Percentiles rank a stretch among this genome's conserved stretches.
phyloP scores from a whole-genome alignment of 2,797 vertebrate genomes.

The Spondyliosoma cantharus region DNA sequence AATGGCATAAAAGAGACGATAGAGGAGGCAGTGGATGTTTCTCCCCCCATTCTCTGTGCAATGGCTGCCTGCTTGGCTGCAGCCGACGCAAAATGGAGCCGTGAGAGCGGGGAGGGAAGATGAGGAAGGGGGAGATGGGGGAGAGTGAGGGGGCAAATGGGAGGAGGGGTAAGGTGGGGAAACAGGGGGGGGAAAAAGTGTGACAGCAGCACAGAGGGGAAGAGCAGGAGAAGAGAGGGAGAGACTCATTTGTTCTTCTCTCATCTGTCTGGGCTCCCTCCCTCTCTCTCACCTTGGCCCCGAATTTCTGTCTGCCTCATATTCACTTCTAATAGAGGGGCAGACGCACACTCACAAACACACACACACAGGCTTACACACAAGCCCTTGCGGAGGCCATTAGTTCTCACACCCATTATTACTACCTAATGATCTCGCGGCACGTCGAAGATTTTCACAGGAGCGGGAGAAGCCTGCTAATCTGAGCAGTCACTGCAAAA shows the following conservation, averaged over 20 bases:
- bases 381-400: constrained; percentile 47
- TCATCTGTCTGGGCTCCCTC: constrained; percentile 56
- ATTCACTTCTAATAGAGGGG: constrained; percentile 42
- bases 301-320: constrained; percentile 59
- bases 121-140: background rate
- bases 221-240: constrained; percentile 38
- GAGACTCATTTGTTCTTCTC: constrained; percentile 67
- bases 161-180: constrained; percentile 35
- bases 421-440: constrained; percentile 68
- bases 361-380: constrained; percentile 21
- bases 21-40: constrained; percentile 20
- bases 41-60: constrained; percentile 49
- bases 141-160: constrained; percentile 8
- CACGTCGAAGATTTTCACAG: constrained; percentile 45
- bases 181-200: constrained; percentile 34
- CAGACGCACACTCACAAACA: constrained; percentile 29
- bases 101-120: constrained; percentile 1
- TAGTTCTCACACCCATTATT: constrained; percentile 62
- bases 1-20: constrained; percentile 23
- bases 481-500: constrained; percentile 65
- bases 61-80: constrained; percentile 71
- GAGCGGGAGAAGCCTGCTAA: constrained; percentile 56
- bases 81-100: constrained; percentile 75
- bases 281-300: constrained; percentile 72
- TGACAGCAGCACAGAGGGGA: constrained; percentile 49